These are phyloP conservation scores for Lampropteryx suffumata DNA, from an alignment of 2,888 invertebrate genomes.

Conservation along the genomic window DNA sequence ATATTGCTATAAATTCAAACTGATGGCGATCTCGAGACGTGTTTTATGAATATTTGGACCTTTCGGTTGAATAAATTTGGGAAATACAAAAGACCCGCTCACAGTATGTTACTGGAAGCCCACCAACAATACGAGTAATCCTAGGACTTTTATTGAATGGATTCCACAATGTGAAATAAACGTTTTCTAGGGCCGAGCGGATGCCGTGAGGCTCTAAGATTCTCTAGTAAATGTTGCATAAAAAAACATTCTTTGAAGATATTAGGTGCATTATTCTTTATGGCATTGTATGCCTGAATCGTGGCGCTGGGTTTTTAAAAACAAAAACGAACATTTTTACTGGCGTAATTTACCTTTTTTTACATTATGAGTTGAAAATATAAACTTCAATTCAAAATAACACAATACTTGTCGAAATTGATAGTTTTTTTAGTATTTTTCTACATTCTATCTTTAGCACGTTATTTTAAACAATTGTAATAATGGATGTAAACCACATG, in stretches of 20 bases:
- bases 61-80: constrained; percentile 15
- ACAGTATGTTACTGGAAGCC: constrained; percentile 12
- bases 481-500: neutral
- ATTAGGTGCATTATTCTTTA: too few species aligned
- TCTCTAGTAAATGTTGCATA: too few species aligned
- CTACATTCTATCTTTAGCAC: too few species aligned
- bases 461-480: neutral
- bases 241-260: too few species aligned
- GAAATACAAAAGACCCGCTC: constrained; percentile 9
- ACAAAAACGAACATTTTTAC: too few species aligned
- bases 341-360: too few species aligned
- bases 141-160: constrained; percentile 13
- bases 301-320: too few species aligned
- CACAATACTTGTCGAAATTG: too few species aligned
- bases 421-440: too few species aligned
- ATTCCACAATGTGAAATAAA: constrained; percentile 2
- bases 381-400: too few species aligned
- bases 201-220: neutral
- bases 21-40: constrained; percentile 9
- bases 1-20: constrained; percentile 20
- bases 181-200: neutral
- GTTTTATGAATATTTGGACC: constrained; percentile 23
- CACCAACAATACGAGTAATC: constrained; percentile 14
- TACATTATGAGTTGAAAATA: too few species aligned
- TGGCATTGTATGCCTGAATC: too few species aligned